phyloP scores from a whole-genome alignment of 2,797 vertebrate species.

The Acrossocheilus fasciatus region DNA sequence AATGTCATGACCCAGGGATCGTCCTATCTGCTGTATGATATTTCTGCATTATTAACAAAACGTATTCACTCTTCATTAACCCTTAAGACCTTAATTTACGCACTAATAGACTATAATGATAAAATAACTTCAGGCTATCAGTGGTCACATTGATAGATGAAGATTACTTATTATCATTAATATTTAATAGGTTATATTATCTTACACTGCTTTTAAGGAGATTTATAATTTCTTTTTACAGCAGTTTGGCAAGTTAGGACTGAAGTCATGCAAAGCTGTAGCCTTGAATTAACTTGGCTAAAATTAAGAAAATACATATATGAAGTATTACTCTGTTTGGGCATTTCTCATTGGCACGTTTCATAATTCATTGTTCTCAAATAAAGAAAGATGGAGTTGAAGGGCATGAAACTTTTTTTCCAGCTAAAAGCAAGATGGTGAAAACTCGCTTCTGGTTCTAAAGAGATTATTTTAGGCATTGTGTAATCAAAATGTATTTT shows the following conservation, averaged over 20 bases:
- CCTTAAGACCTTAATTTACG: conserved; percentile 80
- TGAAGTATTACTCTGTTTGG: background rate
- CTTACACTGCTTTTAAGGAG: conserved; percentile 50
- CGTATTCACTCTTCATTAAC: conserved; percentile 82
- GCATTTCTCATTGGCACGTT: background rate
- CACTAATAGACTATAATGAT: conserved; percentile 79
- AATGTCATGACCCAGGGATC: conserved; percentile 61
- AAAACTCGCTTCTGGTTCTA: conserved; percentile 34
- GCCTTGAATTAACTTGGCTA: background rate
- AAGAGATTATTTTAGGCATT: conserved; percentile 48
- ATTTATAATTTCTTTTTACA: conserved; percentile 30
- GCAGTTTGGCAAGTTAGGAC: background rate
- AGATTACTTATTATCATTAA: conserved; percentile 77
- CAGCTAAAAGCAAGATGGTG: conserved; percentile 28
- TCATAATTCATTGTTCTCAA: conserved; percentile 23
- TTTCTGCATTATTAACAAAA: conserved; percentile 80
- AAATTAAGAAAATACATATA: background rate
- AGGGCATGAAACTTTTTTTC: conserved; percentile 35
- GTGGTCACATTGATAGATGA: conserved; percentile 76
- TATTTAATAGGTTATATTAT: conserved; percentile 76
- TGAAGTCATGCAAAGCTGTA: background rate
- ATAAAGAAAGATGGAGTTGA: conserved; percentile 30
- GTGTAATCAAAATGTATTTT: conserved; percentile 50
- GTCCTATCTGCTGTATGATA: conserved; percentile 76
- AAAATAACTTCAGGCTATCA: conserved; percentile 79